phyloP scores from a whole-genome alignment of 1,140 invertebrate genomes.

The Drosophila guanche region DNA sequence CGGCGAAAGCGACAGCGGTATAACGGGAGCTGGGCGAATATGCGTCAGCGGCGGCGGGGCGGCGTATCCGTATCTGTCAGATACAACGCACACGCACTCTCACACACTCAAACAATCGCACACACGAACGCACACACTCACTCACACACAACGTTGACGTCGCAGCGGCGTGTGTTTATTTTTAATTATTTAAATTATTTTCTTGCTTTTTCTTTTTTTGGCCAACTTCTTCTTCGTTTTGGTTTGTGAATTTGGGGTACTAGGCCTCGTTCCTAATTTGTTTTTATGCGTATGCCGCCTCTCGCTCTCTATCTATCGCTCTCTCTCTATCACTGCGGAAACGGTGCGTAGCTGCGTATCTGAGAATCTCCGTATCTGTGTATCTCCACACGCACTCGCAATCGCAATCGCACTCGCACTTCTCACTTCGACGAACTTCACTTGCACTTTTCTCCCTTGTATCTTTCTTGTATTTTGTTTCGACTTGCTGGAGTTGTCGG shows the following conservation, averaged over 20 bases:
- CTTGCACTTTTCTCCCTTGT: conserved; percentile 40
- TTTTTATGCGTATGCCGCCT: conserved; percentile 37
- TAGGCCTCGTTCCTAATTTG: conserved; percentile 79
- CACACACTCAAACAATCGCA: conserved; percentile 18
- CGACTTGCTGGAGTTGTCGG: conserved; percentile 19
- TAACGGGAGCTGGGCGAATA: conserved; percentile 52
- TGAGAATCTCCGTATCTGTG: conserved; percentile 10
- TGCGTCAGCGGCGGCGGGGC: conserved; percentile 61
- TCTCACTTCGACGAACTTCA: conserved; percentile 22
- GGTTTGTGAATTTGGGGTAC: conserved; percentile 68
- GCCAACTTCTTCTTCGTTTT: conserved; percentile 52
- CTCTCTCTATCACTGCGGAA: neutral
- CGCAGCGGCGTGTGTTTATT: conserved; percentile 67
- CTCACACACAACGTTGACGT: conserved; percentile 45
- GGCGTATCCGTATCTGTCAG: conserved; percentile 78
- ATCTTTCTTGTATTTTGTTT: conserved; percentile 15
- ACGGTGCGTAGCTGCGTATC: conserved; percentile 2
- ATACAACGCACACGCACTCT: conserved; percentile 48
- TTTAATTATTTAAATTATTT: conserved; percentile 77
- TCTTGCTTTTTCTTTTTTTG: conserved; percentile 51
- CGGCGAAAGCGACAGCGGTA: conserved; percentile 30
- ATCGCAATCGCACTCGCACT: conserved; percentile 7
- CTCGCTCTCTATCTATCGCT: conserved; percentile 13
- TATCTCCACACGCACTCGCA: neutral
- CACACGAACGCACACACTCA: conserved; percentile 19